These are phyloP conservation scores for Dryadula phaetusa DNA, from an alignment of 2,888 invertebrate genomes.

Conservation along the genomic window DNA sequence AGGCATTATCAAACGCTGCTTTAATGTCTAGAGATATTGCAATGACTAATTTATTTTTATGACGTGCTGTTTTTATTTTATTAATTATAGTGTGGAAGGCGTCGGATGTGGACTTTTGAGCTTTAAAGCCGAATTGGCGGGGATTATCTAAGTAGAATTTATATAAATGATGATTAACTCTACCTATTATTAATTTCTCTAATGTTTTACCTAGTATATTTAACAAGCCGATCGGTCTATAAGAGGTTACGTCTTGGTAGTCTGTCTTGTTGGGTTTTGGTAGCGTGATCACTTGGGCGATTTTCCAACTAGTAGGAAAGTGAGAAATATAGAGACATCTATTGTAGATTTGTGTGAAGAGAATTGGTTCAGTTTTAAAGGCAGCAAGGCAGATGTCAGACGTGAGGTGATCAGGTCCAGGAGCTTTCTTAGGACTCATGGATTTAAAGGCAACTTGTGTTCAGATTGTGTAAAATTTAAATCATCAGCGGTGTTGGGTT, in stretches of 20 bases:
- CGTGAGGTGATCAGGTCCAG: too few relatives aligned
- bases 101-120: background rate
- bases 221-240: background rate
- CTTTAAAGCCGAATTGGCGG: background rate
- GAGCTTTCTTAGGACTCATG: too few relatives aligned
- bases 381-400: too few relatives aligned
- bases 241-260: background rate
- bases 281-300: background rate
- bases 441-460: too few relatives aligned
- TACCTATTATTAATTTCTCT: background rate
- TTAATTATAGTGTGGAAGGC: background rate
- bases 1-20: constrained; percentile 19
- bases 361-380: background rate
- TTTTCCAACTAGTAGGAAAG: background rate
- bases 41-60: background rate
- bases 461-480: too few relatives aligned
- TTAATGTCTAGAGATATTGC: background rate
- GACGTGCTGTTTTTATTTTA: background rate
- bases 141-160: background rate
- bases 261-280: background rate
- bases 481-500: too few relatives aligned
- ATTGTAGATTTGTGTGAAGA: background rate
- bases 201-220: background rate
- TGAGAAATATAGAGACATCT: background rate
- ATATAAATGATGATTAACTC: background rate